Evolutionary conservation across 2,113 vertebrate species (phyloP).

Genomic region (Boulengerochromis microlepis): DNA sequence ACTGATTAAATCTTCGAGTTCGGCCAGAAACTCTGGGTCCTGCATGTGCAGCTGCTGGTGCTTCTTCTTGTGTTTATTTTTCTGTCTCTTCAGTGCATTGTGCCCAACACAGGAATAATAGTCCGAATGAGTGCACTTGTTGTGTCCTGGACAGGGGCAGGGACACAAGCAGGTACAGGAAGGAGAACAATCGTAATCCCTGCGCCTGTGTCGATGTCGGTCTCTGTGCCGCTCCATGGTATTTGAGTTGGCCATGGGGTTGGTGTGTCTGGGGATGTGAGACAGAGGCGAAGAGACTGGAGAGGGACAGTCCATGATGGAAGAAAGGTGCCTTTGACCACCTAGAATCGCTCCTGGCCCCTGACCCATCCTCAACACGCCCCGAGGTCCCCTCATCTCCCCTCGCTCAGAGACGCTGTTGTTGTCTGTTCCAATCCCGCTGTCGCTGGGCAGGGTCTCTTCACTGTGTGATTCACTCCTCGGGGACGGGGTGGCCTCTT

Average conservation of each 20-base stretch:
- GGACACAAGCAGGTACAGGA: slow-evolving; percentile 51
- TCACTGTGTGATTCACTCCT: slow-evolving; percentile 90
- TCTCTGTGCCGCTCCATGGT: slow-evolving; percentile 74
- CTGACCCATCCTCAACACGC: slow-evolving; percentile 56
- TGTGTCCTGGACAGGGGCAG: slow-evolving; percentile 53
- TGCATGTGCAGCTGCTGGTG: slow-evolving; percentile 84
- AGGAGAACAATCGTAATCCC: slow-evolving; percentile 67
- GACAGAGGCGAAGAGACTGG: slow-evolving; percentile 50
- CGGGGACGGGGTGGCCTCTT: slow-evolving; percentile 87
- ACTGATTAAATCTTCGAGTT: slow-evolving; percentile 85
- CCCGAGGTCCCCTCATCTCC: slow-evolving; percentile 70
- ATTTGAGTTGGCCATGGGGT: slow-evolving; percentile 60
- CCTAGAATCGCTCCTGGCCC: slow-evolving; percentile 47
- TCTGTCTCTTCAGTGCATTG: slow-evolving; percentile 87
- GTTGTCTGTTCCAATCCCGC: slow-evolving; percentile 88
- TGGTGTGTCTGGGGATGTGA: slow-evolving; percentile 67
- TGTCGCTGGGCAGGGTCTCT: slow-evolving; percentile 87
- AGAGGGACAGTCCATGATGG: slow-evolving; percentile 77
- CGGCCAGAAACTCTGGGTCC: slow-evolving; percentile 89
- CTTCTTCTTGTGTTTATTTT: slow-evolving; percentile 95
- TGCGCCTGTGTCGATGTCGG: slow-evolving; percentile 87
- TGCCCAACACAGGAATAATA: slow-evolving; percentile 80
- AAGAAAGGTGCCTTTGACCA: slow-evolving; percentile 78
- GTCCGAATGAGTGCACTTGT: slow-evolving; percentile 52
- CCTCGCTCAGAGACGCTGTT: slow-evolving; percentile 87